These are phyloP conservation scores for Drosophila nebulosa DNA, from an alignment of 1,140 invertebrate species.

Conservation along the genomic window DNA sequence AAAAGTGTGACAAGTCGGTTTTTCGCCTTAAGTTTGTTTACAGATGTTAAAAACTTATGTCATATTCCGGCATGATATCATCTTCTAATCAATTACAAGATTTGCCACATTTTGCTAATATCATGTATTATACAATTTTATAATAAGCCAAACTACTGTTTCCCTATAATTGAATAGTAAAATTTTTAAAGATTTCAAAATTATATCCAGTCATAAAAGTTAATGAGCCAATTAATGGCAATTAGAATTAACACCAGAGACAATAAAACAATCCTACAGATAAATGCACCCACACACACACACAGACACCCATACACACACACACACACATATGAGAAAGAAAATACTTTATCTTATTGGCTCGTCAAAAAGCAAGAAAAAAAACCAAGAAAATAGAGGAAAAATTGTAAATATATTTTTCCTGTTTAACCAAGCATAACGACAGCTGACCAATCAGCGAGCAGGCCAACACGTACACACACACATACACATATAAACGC, in stretches of 20 bases:
- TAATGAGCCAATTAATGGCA: slow-evolving; percentile 8
- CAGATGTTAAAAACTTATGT: background rate
- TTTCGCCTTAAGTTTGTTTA: too few relatives aligned
- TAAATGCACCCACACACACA: slow-evolving; percentile 9
- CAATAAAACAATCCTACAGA: slow-evolving; percentile 10
- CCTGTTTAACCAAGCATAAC: slow-evolving; percentile 49
- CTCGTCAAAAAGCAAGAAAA: slow-evolving; percentile 40
- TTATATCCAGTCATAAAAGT: background rate
- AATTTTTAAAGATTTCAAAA: background rate
- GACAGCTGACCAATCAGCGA: slow-evolving; percentile 59
- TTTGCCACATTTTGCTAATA: background rate
- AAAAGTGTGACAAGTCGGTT: too few relatives aligned
- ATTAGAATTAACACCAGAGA: slow-evolving; percentile 22
- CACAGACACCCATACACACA: slow-evolving; percentile 6
- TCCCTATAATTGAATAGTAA: background rate
- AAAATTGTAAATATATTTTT: slow-evolving; percentile 65
- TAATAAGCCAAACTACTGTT: background rate
- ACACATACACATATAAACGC: slow-evolving; percentile 1
- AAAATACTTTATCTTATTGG: slow-evolving; percentile 45
- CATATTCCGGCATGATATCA: background rate
- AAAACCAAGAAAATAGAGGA: slow-evolving; percentile 20
- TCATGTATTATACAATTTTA: background rate
- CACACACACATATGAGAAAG: slow-evolving; percentile 4
- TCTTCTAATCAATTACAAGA: background rate
- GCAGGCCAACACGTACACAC: slow-evolving; percentile 19